These are phyloP conservation scores for Bubo bubo DNA, from an alignment of 2,113 vertebrate species.

Conservation along the genomic window DNA sequence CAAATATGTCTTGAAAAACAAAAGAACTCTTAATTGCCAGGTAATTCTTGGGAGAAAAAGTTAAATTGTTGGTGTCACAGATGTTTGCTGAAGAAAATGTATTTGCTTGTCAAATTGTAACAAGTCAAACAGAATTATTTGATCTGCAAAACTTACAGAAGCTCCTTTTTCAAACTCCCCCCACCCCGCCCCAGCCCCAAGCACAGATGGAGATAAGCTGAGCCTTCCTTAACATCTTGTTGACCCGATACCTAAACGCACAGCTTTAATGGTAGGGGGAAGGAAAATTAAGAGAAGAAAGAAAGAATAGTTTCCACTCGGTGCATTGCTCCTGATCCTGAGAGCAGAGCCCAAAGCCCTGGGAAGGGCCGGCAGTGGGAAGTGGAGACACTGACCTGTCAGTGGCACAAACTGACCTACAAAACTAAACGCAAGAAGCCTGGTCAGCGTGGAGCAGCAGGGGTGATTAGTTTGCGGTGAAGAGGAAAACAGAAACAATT, in stretches of 20 bases:
- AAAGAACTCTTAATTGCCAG: neutral
- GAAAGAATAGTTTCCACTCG: neutral
- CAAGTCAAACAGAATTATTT: neutral
- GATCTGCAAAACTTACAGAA: neutral
- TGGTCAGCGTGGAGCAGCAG: neutral
- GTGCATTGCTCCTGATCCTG: neutral
- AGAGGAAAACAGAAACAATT: neutral
- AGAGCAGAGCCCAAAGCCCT: neutral
- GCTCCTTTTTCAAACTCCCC: neutral
- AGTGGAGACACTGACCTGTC: accelerated
- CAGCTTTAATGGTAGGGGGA: neutral
- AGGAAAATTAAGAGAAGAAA: neutral
- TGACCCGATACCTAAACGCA: neutral
- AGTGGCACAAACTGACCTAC: neutral
- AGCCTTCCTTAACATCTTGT: neutral
- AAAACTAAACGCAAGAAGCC: neutral
- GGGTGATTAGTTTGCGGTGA: neutral
- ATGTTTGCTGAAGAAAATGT: neutral
- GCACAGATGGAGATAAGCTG: neutral
- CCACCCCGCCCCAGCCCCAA: too few species aligned
- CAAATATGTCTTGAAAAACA: neutral
- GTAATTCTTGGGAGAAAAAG: neutral
- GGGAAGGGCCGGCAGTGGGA: neutral
- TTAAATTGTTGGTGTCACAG: neutral
- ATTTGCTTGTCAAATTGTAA: neutral